Percentiles rank a stretch among this genome's conserved stretches.
Evolutionary conservation across 2,888 invertebrate species (phyloP).

Genomic region (Mystacides longicornis): DNA sequence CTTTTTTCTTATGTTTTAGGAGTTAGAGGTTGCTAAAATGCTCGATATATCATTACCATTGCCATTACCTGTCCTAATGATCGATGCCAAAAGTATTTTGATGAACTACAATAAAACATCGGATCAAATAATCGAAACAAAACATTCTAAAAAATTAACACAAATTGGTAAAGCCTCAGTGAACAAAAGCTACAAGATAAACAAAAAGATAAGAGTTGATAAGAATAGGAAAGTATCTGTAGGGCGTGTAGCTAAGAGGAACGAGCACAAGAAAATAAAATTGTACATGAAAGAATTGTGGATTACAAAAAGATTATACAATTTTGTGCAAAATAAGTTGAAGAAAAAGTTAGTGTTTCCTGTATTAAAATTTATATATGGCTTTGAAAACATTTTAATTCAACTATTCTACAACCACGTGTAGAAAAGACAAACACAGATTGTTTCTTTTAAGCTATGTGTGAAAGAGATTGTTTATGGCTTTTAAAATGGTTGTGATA

Average conservation of each 20-base stretch:
- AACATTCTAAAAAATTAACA: not conserved
- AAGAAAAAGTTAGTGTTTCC: constrained; percentile 37
- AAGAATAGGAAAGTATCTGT: not conserved
- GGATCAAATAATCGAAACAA: not conserved
- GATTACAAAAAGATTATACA: constrained; percentile 41
- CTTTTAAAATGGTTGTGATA: no score
- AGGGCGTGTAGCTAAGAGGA: not conserved
- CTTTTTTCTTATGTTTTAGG: no score
- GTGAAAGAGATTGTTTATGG: no score
- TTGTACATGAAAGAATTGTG: constrained; percentile 39
- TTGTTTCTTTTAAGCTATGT: no score
- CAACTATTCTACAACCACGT: no score
- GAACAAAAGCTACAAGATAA: not conserved
- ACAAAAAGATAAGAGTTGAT: not conserved
- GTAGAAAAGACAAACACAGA: no score
- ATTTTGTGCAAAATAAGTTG: constrained; percentile 38
- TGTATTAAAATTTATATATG: no score
- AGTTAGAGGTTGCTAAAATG: no score
- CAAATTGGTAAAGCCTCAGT: not conserved
- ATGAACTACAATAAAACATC: not conserved
- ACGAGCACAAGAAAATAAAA: constrained; percentile 27
- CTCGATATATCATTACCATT: no score
- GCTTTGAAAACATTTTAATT: no score
- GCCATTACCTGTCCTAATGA: no score
- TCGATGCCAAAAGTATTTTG: no score